Conservation (phyloP, 2,888 invertebrate genomes). For the Polia nebulosa region DNA sequence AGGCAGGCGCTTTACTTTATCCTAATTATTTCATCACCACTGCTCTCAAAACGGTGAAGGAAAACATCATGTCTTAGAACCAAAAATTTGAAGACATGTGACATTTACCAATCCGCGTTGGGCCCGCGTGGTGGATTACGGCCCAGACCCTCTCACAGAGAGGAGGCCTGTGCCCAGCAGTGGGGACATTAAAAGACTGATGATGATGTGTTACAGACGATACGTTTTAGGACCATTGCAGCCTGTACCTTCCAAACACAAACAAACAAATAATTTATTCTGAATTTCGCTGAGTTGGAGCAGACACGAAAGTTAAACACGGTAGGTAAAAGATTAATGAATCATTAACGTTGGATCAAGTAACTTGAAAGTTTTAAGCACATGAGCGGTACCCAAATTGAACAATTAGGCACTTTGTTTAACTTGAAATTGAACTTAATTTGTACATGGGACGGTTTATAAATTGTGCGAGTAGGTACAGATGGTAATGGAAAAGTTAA, state of each 20-base stretch:
- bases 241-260: neutral
- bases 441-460: constrained; percentile 20
- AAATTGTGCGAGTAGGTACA: neutral
- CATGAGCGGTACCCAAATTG: constrained; percentile 37
- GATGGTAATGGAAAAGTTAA: neutral
- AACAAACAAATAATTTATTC: neutral
- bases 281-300: neutral
- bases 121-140: too few relatives aligned
- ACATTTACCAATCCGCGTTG: too few relatives aligned
- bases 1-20: too few relatives aligned
- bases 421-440: constrained; percentile 44
- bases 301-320: neutral
- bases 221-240: too few relatives aligned
- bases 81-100: too few relatives aligned
- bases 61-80: too few relatives aligned
- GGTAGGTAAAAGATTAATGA: constrained; percentile 39
- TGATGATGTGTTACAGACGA: too few relatives aligned
- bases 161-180: too few relatives aligned
- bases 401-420: constrained; percentile 42
- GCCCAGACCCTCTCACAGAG: too few relatives aligned
- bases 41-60: too few relatives aligned
- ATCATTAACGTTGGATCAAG: constrained; percentile 35
- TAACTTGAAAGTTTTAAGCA: constrained; percentile 50
- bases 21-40: too few relatives aligned
- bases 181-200: too few relatives aligned